Base-by-base conservation (phyloP, 2,888 invertebrate species). In the Drosophila falleni region DNA sequence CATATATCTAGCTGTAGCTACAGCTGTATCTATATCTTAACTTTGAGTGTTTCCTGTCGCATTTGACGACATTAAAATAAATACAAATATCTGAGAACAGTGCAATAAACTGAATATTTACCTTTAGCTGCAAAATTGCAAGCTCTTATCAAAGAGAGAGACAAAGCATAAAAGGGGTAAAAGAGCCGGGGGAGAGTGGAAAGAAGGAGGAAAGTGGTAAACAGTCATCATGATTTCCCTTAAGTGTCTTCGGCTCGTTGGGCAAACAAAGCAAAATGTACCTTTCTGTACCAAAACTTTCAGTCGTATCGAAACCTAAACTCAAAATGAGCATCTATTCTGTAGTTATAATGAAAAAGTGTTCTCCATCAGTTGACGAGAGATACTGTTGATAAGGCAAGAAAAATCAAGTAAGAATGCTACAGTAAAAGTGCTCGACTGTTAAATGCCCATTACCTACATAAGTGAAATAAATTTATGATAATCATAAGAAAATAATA, bases 41-140 rank as follows among this genome's bases (percentile, higher is more conserved):
- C 44, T 70, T 55, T 46, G 47, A 55, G 74, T 61, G 39, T 53
- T 78, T 77, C 56, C 77, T 74, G 74, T 74, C 49, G 71, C 50
- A 64, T 61, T 70, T 63, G 53, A 66, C 66, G 58, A 63, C 58
- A 68, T 42, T 59, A 19, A 74, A 65, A 61, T 69, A 76, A 76
- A 76, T 51, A 78, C 35, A 73, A 65, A 69, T 54, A 70, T 56
- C 33, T 33, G 10, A 49, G 47, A 63, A 60, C 49, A 70, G 62
- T 58, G 74, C 74, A 78, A 74, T 77, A 79, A 74, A 79, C 71
- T 26, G 51, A 16, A 29, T 79, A 58, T 78, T 78, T 78, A 60
- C 80, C 67, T 53, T 56, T 47, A 19, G 39, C 67, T 58, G 66
- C 59, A 62, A 65, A 44, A 79, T 74, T 71, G 80, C 79, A 68